Base-by-base conservation (phyloP, 2,888 invertebrate genomes). In the Aphodius sticticus region DNA sequence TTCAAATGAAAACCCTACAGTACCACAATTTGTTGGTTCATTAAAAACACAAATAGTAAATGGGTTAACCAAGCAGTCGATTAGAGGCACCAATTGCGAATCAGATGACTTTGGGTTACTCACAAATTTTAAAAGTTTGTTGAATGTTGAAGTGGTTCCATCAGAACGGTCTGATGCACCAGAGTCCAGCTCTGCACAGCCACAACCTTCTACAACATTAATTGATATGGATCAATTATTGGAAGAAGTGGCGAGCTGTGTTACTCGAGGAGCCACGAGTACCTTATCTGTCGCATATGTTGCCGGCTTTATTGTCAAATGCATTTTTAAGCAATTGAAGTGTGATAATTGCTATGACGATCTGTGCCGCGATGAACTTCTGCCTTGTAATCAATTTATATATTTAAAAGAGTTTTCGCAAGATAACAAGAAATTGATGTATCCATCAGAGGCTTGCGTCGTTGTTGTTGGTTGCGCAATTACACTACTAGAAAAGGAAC, bases 41-140 rank as follows among this genome's bases (percentile, higher is more conserved):
- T 76, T 82, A 6, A 82, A 83, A 76, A 82, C 81, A 6, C 53
- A 53, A 5, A 79, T 84, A 70, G 70, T 83, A 69, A 84, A 84
- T 76, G 79, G 80, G 3, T 76, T 82, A 69, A 79, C 76, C 3
- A 70, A 53, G 16, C 38, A 69, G n/a, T 9, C 53, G 15, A n/a
- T n/a, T n/a, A n/a, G n/a, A 26, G 76, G 80, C 12, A 76, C 69
- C 4, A 82, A 83, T 76, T 83, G 82, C 53, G 79, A 82, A 69
- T 7, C 53, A 53, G 81, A 79, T 15, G 82, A 82, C 69, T 15
- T 16, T 76, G 9, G 14, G 7, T 16, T 78, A 16, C 74, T 74
- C 14, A 26, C n/a, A 3, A 72, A 78, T 53, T 74, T 78, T 35
- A 26, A 16, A 74, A 74, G n/a, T 14, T 74, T 74, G 37, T 36